These are phyloP conservation scores for Bergia puertoricense DNA, from an alignment of 92 coral and sea anemone species.

Conservation along the genomic window DNA sequence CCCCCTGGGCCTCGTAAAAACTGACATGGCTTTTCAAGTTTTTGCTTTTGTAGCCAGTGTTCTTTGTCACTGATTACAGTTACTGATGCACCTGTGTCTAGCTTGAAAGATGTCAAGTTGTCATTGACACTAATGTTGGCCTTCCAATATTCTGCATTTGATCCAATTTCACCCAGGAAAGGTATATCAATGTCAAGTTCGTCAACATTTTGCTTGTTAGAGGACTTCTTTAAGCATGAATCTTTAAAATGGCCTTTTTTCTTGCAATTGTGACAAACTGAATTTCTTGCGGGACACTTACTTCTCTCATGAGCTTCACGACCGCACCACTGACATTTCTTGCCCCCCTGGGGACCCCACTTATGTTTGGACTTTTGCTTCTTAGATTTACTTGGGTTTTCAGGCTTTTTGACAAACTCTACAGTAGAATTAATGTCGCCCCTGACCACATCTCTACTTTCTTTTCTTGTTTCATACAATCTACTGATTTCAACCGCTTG, in stretches of 20 bases:
- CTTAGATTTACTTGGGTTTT: background rate
- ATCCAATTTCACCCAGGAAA: constrained; percentile 12
- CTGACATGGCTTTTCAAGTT: background rate
- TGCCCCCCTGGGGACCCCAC: constrained; percentile 27
- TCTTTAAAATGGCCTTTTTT: constrained; percentile 20
- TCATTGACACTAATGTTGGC: constrained; percentile 14
- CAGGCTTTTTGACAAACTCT: constrained; percentile 14
- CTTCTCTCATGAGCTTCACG: constrained; percentile 19
- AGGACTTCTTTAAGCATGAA: constrained; percentile 8
- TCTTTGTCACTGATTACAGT: constrained; percentile 20
- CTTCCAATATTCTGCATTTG: constrained; percentile 31
- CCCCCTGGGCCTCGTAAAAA: constrained; percentile 19
- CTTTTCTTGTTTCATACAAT: constrained; percentile 53
- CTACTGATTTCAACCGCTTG: constrained; percentile 54
- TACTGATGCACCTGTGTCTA: constrained; percentile 17
- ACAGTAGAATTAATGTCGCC: constrained; percentile 35
- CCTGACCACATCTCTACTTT: constrained; percentile 56
- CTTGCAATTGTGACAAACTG: constrained; percentile 19
- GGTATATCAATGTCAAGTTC: constrained; percentile 25
- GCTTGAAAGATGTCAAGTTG: background rate
- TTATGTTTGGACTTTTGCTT: background rate
- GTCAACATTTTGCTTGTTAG: constrained; percentile 17
- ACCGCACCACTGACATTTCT: constrained; percentile 27
- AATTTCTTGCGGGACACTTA: constrained; percentile 15
- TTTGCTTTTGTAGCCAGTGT: constrained; percentile 9